Conservation (phyloP, 1,140 invertebrate genomes). For the Euura saliciscinereae region DNA sequence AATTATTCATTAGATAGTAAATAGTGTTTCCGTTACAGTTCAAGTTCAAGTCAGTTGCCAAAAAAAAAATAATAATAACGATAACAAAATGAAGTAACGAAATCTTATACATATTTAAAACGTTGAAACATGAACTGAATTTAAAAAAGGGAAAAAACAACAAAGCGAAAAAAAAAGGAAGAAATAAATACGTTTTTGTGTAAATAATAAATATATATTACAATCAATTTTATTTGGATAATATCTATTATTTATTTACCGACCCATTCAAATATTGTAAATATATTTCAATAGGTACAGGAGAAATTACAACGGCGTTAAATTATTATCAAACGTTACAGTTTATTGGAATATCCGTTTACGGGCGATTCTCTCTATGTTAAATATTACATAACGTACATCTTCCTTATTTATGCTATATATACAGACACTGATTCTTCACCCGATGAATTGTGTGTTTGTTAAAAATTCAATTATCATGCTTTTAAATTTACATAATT, state of each 20-base stretch:
- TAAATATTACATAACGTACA: background rate
- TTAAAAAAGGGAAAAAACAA: too few relatives aligned
- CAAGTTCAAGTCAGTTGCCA: background rate
- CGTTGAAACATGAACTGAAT: background rate
- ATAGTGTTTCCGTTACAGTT: background rate
- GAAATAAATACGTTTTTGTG: background rate
- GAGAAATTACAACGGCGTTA: background rate
- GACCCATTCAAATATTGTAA: background rate
- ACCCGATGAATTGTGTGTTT: background rate
- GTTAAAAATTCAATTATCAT: too few relatives aligned
- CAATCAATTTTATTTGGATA: background rate
- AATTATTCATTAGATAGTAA: background rate
- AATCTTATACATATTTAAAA: background rate
- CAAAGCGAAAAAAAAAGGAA: too few relatives aligned
- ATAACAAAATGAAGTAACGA: too few relatives aligned
- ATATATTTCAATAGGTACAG: background rate
- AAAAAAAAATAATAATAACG: background rate
- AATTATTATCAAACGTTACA: background rate
- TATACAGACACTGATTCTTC: background rate
- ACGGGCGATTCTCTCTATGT: background rate
- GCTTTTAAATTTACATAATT: too few relatives aligned
- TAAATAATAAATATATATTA: slow-evolving; percentile 4
- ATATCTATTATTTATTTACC: background rate
- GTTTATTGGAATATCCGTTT: background rate
- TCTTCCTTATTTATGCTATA: background rate